Percentiles rank a stretch among this genome's conserved stretches.
These are phyloP conservation scores for Lepidocyrtoides sp. DNA, from an alignment of 2,888 invertebrate genomes.

Conservation along the genomic window DNA sequence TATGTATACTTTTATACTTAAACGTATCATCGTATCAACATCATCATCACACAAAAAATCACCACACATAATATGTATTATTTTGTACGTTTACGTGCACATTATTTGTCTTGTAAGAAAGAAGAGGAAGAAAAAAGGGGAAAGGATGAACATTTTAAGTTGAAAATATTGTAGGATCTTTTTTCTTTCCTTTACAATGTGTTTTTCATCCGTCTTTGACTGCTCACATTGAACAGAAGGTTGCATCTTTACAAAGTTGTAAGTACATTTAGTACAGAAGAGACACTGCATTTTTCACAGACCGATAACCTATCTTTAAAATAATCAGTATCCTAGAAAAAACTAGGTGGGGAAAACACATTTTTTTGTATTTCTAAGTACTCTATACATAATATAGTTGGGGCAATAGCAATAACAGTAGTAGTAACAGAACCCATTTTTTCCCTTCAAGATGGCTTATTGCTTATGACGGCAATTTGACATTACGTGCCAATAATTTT, in stretches of 20 bases:
- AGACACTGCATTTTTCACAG: background rate
- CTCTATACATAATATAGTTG: background rate
- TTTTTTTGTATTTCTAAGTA: background rate
- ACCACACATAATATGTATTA: background rate
- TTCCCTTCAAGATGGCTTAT: constrained; percentile 13
- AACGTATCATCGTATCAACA: background rate
- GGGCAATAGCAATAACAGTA: background rate
- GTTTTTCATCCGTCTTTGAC: background rate
- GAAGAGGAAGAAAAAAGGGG: background rate
- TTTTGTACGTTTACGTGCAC: background rate
- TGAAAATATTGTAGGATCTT: background rate
- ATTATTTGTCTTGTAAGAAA: background rate
- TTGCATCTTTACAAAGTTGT: background rate
- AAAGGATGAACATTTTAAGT: background rate
- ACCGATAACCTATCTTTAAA: constrained; percentile 4
- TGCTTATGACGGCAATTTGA: constrained; percentile 67
- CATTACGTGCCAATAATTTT: constrained; percentile 65
- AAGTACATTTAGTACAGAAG: background rate
- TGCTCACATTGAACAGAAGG: background rate
- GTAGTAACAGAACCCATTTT: background rate
- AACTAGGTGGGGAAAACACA: background rate
- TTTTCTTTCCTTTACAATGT: background rate
- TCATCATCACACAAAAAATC: background rate
- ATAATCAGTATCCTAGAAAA: background rate
- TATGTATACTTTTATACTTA: too few relatives aligned